Evolutionary conservation across 37 sponge, comb jelly and placozoan species (phyloP), one percentile per base, ranked within the genome.

Genomic region (Beroe ovata): DNA sequence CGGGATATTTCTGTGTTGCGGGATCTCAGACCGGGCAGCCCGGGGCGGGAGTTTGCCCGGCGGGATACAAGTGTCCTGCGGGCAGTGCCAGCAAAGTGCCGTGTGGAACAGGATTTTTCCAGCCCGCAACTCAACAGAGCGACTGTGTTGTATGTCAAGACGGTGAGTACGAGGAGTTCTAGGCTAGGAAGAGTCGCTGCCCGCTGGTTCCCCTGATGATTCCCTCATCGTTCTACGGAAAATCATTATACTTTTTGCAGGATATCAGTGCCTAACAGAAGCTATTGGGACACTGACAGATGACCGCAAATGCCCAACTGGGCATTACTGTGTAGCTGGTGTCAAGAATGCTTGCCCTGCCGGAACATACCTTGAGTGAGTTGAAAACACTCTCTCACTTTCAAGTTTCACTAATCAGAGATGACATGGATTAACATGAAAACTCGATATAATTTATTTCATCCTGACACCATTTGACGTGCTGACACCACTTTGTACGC

Each of bases 1-100:
- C 91, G 11, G 91, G 91, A 22, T 90, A 25, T 39, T 90, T 60
- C 62, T 90, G 91, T 66, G 30, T 30, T 33, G 69, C 32, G 19
- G 69, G 69, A 32, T 25, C 69, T 29, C 35, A 66, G 36, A 32
- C 32, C 34, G 30, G 36, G 14, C 69, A 66, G 35, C 69, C 69
- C 1, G 69, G 36, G 11, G 54, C 54, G 54, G 54, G 54, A 47
- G 54, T 47, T 47, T 89, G 89, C 28, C 61, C 60, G 23, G 35
- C 63, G 35, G 89, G 89, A 6, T 11, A 60, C 40, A 40, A 26
- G 21, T 89, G 89, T 89, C 89, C 89, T 20, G 33, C 36, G 3
- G 89, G 89, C 22, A 89, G 89, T 36, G 60, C 29, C 54, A 22
- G 58, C 35, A 20, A 36, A 6, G 34, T 60, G 8, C 89, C 62